Base-by-base conservation (phyloP, 2,797 vertebrate genomes). In the Salmo trutta region DNA sequence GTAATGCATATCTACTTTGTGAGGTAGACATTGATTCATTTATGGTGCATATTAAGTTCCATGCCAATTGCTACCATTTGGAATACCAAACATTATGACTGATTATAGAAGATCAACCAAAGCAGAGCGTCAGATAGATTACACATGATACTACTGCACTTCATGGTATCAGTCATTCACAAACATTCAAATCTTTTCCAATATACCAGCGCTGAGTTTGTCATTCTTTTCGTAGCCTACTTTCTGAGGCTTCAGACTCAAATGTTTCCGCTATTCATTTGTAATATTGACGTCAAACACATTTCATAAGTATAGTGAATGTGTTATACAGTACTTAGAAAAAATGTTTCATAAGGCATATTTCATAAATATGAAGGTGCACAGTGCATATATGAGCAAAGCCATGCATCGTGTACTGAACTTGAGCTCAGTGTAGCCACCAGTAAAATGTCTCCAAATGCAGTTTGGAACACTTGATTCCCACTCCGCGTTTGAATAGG, bases 401-500 rank as follows among this genome's bases (percentile, higher is more conserved):
- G 31, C n/a, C 71, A 15, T 62, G 17, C 41, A 73, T 27, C 68
- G 82, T 10, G 31, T 68, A 85, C 64, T 72, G 69, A 86, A 77
- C 84, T 80, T 29, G 0, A 59, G 54, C 77, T 80, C 74, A 70
- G 73, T 21, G 71, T 70, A 83, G 78, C 52, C 82, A 77, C 59
- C 65, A 59, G 71, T 59, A 75, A 59, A 82, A 81, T 85, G 85
- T 81, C 82, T 80, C 75, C 65, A 71, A 59, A 85, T 78, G 80
- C 65, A 67, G 78, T 84, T 82, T 90, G 86, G 91, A 86, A 87
- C 78, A 79, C 77, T 89, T 71, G 79, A 86, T 87, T 90, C 83
- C 73, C 83, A 84, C 83, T 77, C 82, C 62, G 75, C 77, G 83
- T 88, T 87, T 86, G 85, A 91, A 87, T 89, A 84, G 89, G 86